phyloP scores from a whole-genome alignment of 2,797 vertebrate genomes.

The Pangasius mekongensis region DNA sequence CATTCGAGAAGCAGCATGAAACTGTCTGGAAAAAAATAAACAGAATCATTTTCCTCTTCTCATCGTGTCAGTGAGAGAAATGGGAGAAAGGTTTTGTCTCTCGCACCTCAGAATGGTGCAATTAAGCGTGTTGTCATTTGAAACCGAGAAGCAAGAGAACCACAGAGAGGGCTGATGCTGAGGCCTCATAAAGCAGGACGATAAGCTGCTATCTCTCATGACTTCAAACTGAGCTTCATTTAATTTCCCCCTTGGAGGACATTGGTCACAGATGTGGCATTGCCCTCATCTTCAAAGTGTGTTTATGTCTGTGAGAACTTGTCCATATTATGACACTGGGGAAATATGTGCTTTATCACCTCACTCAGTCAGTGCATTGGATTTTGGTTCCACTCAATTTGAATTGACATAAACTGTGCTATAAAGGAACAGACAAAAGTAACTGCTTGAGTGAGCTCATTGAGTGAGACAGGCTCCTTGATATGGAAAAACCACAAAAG shows the following conservation, averaged over 20 bases:
- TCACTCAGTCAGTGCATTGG: constrained; percentile 61
- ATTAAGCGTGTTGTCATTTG: constrained; percentile 44
- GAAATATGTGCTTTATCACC: constrained; percentile 75
- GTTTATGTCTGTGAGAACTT: constrained; percentile 50
- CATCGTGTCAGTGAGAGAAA: constrained; percentile 42
- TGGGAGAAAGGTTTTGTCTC: constrained; percentile 49
- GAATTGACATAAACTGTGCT: constrained; percentile 68
- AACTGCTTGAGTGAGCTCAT: constrained; percentile 55
- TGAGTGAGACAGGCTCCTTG: constrained; percentile 58
- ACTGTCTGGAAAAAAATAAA: constrained; percentile 59
- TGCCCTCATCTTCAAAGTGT: constrained; percentile 15
- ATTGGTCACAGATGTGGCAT: constrained; percentile 42
- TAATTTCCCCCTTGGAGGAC: constrained; percentile 41
- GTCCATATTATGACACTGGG: constrained; percentile 59
- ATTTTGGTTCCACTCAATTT: constrained; percentile 71
- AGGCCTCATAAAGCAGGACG: constrained; percentile 34
- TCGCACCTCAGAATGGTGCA: constrained; percentile 55
- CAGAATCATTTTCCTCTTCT: constrained; percentile 49
- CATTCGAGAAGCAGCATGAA: constrained; percentile 56
- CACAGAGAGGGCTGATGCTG: constrained; percentile 41
- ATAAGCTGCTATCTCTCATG: constrained; percentile 49
- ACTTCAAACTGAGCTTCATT: constrained; percentile 46
- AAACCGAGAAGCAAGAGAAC: constrained; percentile 47
- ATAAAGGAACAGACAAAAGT: constrained; percentile 52
- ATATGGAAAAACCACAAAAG: constrained; percentile 50